Evolutionary conservation across 1,140 invertebrate genomes (phyloP).

Genomic region (Drosophila sproati): DNA sequence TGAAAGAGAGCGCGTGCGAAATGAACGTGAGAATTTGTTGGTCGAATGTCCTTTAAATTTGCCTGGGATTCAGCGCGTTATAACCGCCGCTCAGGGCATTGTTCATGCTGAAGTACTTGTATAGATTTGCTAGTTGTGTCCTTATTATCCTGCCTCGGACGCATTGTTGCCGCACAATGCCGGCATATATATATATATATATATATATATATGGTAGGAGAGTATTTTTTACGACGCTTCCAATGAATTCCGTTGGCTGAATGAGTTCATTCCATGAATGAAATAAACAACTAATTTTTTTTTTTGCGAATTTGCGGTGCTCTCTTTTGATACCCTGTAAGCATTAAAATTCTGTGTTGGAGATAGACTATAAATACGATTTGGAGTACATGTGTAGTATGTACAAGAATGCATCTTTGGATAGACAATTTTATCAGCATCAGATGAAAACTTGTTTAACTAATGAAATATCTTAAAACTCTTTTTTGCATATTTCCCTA

Average conservation of each 20-base stretch:
- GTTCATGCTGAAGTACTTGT: slow-evolving; percentile 66
- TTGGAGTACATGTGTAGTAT: no score
- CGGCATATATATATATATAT: slow-evolving; percentile 7
- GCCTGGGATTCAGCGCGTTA: slow-evolving; percentile 52
- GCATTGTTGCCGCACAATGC: slow-evolving; percentile 54
- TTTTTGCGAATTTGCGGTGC: slow-evolving; percentile 28
- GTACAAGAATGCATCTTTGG: no score
- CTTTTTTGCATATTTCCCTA: no score
- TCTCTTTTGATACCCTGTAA: slow-evolving; percentile 29
- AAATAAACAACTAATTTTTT: slow-evolving; percentile 31
- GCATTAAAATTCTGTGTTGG: background rate
- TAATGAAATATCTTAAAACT: no score
- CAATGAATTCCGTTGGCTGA: slow-evolving; percentile 49
- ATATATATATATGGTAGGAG: slow-evolving; percentile 20
- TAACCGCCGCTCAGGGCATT: slow-evolving; percentile 35
- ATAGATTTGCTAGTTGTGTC: slow-evolving; percentile 81
- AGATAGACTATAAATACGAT: no score
- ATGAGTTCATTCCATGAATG: slow-evolving; percentile 47
- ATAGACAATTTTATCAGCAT: no score
- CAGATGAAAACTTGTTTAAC: no score
- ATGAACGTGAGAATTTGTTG: slow-evolving; percentile 73
- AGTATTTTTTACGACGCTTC: slow-evolving; percentile 52
- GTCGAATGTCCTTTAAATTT: slow-evolving; percentile 77
- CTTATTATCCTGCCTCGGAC: slow-evolving; percentile 67
- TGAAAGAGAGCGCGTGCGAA: slow-evolving; percentile 8